Conservation (phyloP, 1,140 invertebrate genomes). For the Scaptomyza montana region DNA sequence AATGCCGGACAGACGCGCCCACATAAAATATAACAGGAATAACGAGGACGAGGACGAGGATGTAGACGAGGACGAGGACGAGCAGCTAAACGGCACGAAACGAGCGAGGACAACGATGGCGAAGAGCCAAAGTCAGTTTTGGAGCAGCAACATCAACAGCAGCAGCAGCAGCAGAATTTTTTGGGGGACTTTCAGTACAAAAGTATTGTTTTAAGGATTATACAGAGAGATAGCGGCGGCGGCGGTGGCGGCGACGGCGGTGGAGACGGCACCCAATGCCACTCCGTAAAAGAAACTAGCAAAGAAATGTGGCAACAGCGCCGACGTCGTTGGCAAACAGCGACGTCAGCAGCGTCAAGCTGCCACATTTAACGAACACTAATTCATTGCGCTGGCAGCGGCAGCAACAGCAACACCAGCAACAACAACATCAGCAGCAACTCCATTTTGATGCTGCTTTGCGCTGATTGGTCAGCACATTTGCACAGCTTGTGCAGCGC, state of each 20-base stretch:
- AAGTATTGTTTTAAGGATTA: conserved; percentile 76
- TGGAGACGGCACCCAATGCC: too few species aligned
- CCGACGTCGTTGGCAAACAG: conserved; percentile 13
- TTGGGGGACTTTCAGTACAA: conserved; percentile 49
- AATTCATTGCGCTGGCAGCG: conserved; percentile 74
- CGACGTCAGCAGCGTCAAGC: conserved; percentile 25
- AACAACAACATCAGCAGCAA: conserved; percentile 43
- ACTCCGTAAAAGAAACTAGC: conserved; percentile 43
- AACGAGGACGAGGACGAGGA: not conserved
- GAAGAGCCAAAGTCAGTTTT: conserved; percentile 38
- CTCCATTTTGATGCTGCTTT: conserved; percentile 60
- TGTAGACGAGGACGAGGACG: not conserved
- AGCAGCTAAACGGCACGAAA: conserved; percentile 48
- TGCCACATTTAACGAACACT: conserved; percentile 79
- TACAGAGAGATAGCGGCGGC: conserved; percentile 29
- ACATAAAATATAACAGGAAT: conserved; percentile 7
- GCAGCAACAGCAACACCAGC: conserved; percentile 6
- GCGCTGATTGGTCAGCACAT: conserved; percentile 48
- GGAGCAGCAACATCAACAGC: conserved; percentile 19
- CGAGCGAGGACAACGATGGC: conserved; percentile 29
- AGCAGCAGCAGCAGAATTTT: conserved; percentile 5
- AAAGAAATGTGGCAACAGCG: conserved; percentile 72
- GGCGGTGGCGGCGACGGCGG: conserved; percentile 7
- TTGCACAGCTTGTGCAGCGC: not conserved
- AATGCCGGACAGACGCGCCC: conserved; percentile 42